phyloP scores from a whole-genome alignment of 2,113 vertebrate genomes.

The Phalacrocorax carbo region DNA sequence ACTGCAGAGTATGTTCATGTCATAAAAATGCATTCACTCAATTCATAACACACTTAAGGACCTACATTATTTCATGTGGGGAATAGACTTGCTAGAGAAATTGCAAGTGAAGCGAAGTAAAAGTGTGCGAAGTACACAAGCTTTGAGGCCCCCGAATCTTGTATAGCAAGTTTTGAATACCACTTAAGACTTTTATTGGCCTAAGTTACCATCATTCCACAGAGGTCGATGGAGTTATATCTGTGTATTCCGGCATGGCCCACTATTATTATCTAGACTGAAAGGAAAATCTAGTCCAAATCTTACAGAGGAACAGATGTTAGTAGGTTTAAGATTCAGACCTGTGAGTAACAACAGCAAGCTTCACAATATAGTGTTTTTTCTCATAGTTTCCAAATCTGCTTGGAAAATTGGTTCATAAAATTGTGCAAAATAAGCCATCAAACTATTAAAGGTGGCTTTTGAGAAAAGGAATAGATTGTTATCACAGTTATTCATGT shows the following conservation, averaged over 20 bases:
- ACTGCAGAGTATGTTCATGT: neutral
- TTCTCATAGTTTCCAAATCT: neutral
- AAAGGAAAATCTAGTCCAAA: neutral
- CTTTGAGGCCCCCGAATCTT: neutral
- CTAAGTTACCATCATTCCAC: neutral
- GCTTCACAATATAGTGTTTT: neutral
- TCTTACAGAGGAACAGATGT: neutral
- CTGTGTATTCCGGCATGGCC: neutral
- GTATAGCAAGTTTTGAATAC: neutral
- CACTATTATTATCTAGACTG: neutral
- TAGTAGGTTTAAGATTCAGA: neutral
- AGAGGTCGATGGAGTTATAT: neutral
- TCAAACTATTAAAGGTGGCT: neutral
- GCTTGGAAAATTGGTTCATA: neutral
- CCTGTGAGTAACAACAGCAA: neutral
- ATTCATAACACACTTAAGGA: neutral
- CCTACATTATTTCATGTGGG: accelerated
- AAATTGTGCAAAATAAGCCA: neutral
- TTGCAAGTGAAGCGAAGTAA: neutral
- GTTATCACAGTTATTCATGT: neutral
- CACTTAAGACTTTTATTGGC: neutral
- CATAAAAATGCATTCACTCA: neutral
- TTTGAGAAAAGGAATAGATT: neutral
- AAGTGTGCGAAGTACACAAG: neutral
- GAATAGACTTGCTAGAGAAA: neutral